Conservation (phyloP, 1,140 invertebrate genomes). For the Drosophila guanche region DNA sequence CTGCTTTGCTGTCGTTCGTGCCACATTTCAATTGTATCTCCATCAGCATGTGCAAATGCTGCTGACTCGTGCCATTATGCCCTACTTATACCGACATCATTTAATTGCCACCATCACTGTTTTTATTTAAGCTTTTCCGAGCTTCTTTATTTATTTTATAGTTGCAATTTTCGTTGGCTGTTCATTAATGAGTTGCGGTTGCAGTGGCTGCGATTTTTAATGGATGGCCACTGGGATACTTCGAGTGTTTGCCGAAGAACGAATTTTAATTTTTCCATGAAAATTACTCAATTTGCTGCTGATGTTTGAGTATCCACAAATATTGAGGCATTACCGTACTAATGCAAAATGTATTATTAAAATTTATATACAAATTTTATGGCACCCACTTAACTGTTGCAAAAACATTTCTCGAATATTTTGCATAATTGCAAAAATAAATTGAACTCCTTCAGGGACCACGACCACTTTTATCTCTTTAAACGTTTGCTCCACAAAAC, state of each 20-base stretch:
- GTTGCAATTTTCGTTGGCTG: too few relatives aligned
- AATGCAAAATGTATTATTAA: too few relatives aligned
- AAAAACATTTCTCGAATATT: background rate
- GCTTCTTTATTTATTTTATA: too few relatives aligned
- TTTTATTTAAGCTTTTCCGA: too few relatives aligned
- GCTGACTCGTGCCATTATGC: background rate
- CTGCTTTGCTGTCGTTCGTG: background rate
- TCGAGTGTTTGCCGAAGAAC: background rate
- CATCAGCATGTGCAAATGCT: slow-evolving; percentile 25
- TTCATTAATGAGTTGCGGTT: slow-evolving; percentile 17
- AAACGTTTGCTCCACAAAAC: slow-evolving; percentile 19
- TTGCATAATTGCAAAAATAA: background rate
- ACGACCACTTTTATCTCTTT: slow-evolving; percentile 23
- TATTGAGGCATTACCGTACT: too few relatives aligned
- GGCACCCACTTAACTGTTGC: background rate
- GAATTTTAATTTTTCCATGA: slow-evolving; percentile 1
- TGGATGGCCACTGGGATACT: background rate
- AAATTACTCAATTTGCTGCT: background rate
- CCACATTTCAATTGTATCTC: slow-evolving; percentile 18
- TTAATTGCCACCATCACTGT: too few relatives aligned
- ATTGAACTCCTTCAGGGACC: slow-evolving; percentile 6
- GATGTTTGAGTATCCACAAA: too few relatives aligned
- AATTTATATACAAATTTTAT: too few relatives aligned
- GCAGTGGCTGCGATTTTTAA: too few relatives aligned
- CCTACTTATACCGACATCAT: too few relatives aligned